Conservation (phyloP, 2,113 vertebrate genomes). For the Pelmatolapia mariae region DNA sequence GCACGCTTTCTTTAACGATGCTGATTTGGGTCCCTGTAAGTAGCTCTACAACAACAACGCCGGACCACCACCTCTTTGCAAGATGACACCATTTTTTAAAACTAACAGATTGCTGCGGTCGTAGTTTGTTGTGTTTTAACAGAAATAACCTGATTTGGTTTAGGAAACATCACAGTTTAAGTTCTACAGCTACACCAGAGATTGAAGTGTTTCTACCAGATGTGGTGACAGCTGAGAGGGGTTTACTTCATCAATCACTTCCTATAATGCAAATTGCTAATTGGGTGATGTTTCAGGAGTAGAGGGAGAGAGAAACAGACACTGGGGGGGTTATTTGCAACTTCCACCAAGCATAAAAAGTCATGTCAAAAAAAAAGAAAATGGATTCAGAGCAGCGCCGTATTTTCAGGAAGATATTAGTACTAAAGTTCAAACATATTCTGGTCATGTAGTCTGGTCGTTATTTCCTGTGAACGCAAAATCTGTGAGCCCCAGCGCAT, state of each 20-base stretch:
- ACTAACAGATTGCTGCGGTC: neutral
- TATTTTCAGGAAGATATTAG: neutral
- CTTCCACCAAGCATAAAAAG: neutral
- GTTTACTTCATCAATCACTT: neutral
- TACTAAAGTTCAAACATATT: neutral
- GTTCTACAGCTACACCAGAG: fast-evolving
- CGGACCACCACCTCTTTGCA: neutral
- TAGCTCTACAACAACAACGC: fast-evolving
- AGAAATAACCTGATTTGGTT: neutral
- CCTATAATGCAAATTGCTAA: neutral
- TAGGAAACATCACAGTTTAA: neutral
- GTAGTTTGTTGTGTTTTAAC: neutral
- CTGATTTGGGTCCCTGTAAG: neutral
- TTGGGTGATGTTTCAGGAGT: neutral
- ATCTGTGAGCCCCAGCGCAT: neutral
- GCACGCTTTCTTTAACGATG: neutral
- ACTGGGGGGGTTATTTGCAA: neutral
- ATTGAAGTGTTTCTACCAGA: neutral
- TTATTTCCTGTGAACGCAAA: neutral
- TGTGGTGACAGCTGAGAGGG: neutral
- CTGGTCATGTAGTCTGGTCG: neutral
- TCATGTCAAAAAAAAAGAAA: neutral
- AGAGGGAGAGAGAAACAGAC: neutral
- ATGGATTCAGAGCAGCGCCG: neutral
- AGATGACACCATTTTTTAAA: neutral